phyloP scores from a whole-genome alignment of 2,797 vertebrate species.

The Nyctalus aviator region DNA sequence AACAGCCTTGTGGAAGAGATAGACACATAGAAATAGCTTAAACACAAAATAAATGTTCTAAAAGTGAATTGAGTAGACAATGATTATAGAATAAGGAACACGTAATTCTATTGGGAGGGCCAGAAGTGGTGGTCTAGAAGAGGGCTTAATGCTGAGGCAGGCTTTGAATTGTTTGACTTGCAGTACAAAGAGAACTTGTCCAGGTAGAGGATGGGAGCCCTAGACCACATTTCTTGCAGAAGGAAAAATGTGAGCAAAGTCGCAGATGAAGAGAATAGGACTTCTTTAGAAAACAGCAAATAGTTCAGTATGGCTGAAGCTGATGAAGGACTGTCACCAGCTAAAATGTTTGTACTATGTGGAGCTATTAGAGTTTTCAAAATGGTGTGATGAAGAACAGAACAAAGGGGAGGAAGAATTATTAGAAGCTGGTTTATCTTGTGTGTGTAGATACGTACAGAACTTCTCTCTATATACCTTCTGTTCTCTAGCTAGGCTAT shows the following conservation, averaged over 20 bases:
- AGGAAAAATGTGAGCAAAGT: not conserved
- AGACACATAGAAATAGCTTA: not conserved
- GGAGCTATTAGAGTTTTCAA: not conserved
- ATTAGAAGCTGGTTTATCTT: not conserved
- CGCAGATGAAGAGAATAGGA: not conserved
- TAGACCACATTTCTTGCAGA: not conserved
- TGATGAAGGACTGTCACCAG: not conserved
- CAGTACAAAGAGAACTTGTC: not conserved
- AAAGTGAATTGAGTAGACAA: not conserved
- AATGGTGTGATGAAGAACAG: not conserved
- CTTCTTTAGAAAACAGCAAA: conserved; percentile 23
- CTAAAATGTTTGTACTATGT: not conserved
- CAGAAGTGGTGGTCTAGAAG: not conserved
- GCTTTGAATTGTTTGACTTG: not conserved
- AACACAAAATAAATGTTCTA: not conserved
- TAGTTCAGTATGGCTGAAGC: not conserved
- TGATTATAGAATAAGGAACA: not conserved
- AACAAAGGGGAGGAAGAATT: not conserved
- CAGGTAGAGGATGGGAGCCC: not conserved
- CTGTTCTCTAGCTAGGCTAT: not conserved
- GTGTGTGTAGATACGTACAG: not conserved
- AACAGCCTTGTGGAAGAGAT: conserved; percentile 21
- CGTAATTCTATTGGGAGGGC: not conserved
- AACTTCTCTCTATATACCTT: not conserved
- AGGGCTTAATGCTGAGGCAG: not conserved